phyloP scores from a whole-genome alignment of 2,888 invertebrate genomes.

The Cantharis lateralis region DNA sequence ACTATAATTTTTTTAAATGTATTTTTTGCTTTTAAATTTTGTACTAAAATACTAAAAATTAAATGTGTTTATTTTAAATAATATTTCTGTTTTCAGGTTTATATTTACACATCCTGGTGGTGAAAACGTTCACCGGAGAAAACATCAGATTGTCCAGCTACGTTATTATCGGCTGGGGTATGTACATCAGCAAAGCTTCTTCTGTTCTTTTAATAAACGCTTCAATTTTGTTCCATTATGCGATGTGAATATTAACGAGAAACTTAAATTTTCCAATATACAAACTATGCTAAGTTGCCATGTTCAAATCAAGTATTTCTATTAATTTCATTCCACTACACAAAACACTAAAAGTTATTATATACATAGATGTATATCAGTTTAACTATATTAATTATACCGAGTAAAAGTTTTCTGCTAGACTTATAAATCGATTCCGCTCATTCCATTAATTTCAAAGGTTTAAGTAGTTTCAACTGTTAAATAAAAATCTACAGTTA shows the following conservation, averaged over 20 bases:
- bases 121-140: constrained; percentile 82
- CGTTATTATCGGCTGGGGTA: constrained; percentile 84
- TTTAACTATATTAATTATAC: too few relatives aligned
- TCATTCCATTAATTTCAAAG: too few relatives aligned
- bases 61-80: neutral
- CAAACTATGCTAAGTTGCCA: neutral
- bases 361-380: too few relatives aligned
- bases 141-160: constrained; percentile 80
- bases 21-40: too few relatives aligned
- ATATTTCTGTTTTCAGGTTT: constrained; percentile 64
- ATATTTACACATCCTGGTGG: constrained; percentile 83
- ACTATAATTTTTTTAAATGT: too few relatives aligned
- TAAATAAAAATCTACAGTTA: too few relatives aligned
- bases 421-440: too few relatives aligned
- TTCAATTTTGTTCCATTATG: neutral
- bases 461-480: too few relatives aligned
- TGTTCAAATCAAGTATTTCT: neutral
- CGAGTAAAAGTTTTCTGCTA: too few relatives aligned
- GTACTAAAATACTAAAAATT: too few relatives aligned
- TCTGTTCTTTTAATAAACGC: neutral
- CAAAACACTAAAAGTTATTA: neutral
- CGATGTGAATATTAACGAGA: neutral
- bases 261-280: neutral
- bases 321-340: neutral
- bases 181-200: constrained; percentile 52